Percentiles rank a stretch among this genome's conserved stretches.
These are phyloP conservation scores for Sycophaga agraensis DNA, from an alignment of 1,140 invertebrate species.

Conservation along the genomic window DNA sequence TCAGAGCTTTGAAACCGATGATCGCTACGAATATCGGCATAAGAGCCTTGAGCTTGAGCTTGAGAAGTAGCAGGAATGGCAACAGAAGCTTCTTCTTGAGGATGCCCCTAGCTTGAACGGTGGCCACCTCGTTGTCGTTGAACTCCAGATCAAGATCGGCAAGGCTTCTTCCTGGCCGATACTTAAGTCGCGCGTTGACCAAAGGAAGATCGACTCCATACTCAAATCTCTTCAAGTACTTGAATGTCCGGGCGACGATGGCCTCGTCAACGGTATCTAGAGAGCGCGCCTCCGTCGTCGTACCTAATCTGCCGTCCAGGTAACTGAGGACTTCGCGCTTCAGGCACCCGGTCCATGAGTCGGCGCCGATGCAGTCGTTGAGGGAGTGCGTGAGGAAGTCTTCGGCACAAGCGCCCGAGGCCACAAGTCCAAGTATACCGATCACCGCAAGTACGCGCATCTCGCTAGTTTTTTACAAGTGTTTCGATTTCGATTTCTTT, in stretches of 20 bases:
- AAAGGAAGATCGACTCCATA: slow-evolving; percentile 69
- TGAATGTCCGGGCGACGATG: slow-evolving; percentile 69
- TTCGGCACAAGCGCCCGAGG: slow-evolving; percentile 51
- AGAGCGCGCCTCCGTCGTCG: slow-evolving; percentile 61
- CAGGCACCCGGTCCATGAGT: slow-evolving; percentile 68
- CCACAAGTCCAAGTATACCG: slow-evolving; percentile 8
- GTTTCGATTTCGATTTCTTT: slow-evolving; percentile 8
- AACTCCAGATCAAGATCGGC: slow-evolving; percentile 67
- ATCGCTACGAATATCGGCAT: slow-evolving; percentile 79
- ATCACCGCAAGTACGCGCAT: slow-evolving; percentile 42
- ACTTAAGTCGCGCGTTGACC: slow-evolving; percentile 52
- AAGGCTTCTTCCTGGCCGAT: slow-evolving; percentile 53
- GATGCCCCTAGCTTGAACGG: slow-evolving; percentile 67
- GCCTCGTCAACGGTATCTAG: slow-evolving; percentile 71
- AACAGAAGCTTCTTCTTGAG: slow-evolving; percentile 81
- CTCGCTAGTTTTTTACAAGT: slow-evolving; percentile 23
- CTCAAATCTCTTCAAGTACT: slow-evolving; percentile 71
- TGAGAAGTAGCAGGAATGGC: slow-evolving; percentile 74
- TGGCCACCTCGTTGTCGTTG: slow-evolving; percentile 66
- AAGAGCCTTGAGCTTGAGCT: slow-evolving; percentile 79
- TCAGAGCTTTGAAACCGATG: slow-evolving; percentile 77
- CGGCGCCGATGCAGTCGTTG: slow-evolving; percentile 68
- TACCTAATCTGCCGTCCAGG: slow-evolving; percentile 69
- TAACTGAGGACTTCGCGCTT: slow-evolving; percentile 73
- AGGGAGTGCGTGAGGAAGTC: slow-evolving; percentile 71